phyloP scores from a whole-genome alignment of 1,140 invertebrate species.

The Euura saliciscinereae region DNA sequence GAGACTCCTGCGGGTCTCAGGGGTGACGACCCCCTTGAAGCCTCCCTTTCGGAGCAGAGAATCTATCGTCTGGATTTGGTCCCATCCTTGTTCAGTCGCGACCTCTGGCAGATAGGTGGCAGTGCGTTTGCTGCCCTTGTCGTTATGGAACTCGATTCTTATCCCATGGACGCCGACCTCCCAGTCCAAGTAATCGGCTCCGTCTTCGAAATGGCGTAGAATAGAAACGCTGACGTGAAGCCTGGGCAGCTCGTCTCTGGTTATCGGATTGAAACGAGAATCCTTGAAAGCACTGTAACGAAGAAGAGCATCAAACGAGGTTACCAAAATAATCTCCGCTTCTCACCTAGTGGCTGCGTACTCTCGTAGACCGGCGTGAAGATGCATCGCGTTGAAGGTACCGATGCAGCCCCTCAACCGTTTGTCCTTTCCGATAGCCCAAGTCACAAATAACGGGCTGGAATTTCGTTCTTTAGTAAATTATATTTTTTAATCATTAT shows the following conservation, averaged over 20 bases:
- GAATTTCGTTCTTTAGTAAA: conserved; percentile 48
- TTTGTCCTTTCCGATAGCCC: conserved; percentile 95
- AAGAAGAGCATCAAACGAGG: conserved; percentile 15
- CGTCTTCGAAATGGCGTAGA: conserved; percentile 94
- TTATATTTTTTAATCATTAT: too few species aligned
- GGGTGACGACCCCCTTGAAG: conserved; percentile 89
- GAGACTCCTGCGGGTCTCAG: conserved; percentile 84
- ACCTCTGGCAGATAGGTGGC: conserved; percentile 99
- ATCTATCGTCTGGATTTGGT: conserved; percentile 97
- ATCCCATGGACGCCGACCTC: conserved; percentile 97
- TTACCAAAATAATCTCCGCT: neutral
- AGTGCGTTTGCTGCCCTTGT: conserved; percentile 92
- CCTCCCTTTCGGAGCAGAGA: conserved; percentile 96
- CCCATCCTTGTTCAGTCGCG: conserved; percentile 97
- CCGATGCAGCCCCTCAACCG: conserved; percentile 93
- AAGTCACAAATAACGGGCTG: conserved; percentile 98
- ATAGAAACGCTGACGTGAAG: conserved; percentile 96
- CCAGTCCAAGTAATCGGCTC: conserved; percentile 95
- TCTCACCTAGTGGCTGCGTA: conserved; percentile 90
- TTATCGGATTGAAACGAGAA: conserved; percentile 95
- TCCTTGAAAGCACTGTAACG: conserved; percentile 92
- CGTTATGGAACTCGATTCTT: conserved; percentile 95
- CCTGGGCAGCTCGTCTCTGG: conserved; percentile 88
- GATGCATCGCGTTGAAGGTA: conserved; percentile 93
- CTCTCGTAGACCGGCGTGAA: conserved; percentile 89